Conservation (phyloP, 2,113 vertebrate genomes). For the Calidris pugnax region DNA sequence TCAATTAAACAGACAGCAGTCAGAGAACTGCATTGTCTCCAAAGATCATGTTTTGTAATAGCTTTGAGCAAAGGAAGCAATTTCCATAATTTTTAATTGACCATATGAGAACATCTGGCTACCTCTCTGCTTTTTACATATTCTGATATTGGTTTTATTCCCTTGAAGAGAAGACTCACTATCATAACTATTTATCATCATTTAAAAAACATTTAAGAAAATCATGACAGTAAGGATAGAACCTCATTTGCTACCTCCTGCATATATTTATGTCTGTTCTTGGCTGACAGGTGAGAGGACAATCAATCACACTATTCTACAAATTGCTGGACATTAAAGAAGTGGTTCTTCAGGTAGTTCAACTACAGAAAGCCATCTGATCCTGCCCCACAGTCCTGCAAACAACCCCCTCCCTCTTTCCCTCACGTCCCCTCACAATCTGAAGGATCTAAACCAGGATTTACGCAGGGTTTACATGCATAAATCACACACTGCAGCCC, state of each 20-base stretch:
- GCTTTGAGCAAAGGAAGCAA: neutral
- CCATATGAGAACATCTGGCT: neutral
- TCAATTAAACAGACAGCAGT: neutral
- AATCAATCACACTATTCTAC: neutral
- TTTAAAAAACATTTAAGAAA: neutral
- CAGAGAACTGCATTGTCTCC: neutral
- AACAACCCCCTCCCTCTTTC: neutral
- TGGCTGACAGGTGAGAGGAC: neutral
- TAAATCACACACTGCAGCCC: neutral
- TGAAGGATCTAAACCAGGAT: neutral
- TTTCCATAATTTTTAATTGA: neutral
- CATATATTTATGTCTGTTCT: neutral
- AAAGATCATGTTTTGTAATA: neutral
- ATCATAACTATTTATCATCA: neutral
- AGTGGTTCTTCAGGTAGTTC: neutral
- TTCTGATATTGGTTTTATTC: neutral
- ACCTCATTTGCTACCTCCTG: neutral
- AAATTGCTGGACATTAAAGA: neutral
- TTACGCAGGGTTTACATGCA: neutral
- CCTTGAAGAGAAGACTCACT: neutral
- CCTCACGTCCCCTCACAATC: neutral
- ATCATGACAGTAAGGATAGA: neutral
- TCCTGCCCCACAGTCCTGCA: neutral
- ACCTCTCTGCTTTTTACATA: neutral
- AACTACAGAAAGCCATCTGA: neutral